Base-by-base conservation (phyloP, 2,888 invertebrate species). In the Parnassius smintheus region DNA sequence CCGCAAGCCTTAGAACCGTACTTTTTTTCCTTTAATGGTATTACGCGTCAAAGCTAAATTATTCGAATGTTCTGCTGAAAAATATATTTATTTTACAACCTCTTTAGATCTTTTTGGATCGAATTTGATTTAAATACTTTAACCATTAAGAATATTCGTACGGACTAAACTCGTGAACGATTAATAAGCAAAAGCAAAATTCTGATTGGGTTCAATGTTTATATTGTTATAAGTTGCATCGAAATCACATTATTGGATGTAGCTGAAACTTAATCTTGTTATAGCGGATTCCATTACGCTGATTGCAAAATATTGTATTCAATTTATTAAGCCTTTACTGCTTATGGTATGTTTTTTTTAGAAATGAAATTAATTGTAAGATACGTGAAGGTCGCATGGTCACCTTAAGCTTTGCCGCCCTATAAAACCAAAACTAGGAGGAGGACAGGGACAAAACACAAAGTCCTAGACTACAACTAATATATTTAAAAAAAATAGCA, bases 21-120 rank as follows among this genome's bases (percentile, higher is more conserved):
- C 49, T 54, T 59, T 58, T 62, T 63, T 56, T 59, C 51, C 59
- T 63, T 63, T 63, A 41, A 59, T 59, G 59, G 63, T 46, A 59
- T 56, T 42, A 59, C 10, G 46, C 51, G 35, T 46, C 41, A n/a
- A 25, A 12, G 58, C 12, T 35, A 22, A 51, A 56, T 52, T 56
- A 56, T 52, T 45, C 49, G 46, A 54, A 59, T 59, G 55, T 48
- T 59, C 44, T 59, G 55, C 49, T 13, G 9, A 11, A 10, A 9
- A 48, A 48, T 56, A 35, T 56, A n/a, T 46, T 35, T 35, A 56
- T 35, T n/a, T 35, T 25, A 13, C 13, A 49, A 49, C 9, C 12
- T 51, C 35, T 7, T 35, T 35, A 35, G 7, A 35, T 35, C 35
- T 35, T 35, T 35, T 50, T 50, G 22, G 3, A 25, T 51, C 25